These are phyloP conservation scores for Nesogale talazaci DNA, from an alignment of 2,113 vertebrate species.

Conservation along the genomic window DNA sequence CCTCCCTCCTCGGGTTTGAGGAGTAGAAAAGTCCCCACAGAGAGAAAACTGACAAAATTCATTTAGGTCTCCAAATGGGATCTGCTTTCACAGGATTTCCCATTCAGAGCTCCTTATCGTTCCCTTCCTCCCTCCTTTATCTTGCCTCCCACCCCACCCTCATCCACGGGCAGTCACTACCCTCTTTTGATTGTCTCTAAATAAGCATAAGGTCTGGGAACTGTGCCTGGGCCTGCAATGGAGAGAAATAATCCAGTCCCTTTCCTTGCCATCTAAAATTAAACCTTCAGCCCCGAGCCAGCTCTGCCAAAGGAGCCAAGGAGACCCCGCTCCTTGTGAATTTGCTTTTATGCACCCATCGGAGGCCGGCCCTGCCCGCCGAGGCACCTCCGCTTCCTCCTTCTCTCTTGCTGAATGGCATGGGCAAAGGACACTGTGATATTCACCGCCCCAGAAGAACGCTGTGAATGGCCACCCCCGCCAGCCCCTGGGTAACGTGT, in stretches of 20 bases:
- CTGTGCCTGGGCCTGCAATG: background rate
- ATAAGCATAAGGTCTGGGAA: background rate
- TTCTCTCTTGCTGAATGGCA: accelerated
- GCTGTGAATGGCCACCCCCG: accelerated
- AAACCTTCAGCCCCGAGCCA: background rate
- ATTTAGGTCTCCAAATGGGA: background rate
- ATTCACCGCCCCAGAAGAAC: accelerated
- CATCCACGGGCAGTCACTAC: accelerated
- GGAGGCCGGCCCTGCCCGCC: background rate
- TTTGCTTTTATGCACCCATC: background rate
- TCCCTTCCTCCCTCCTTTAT: background rate
- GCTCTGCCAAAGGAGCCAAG: background rate
- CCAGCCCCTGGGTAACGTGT: accelerated
- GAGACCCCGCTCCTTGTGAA: background rate
- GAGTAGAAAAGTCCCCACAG: too few species aligned
- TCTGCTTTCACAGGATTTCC: background rate
- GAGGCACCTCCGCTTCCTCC: background rate
- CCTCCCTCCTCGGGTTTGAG: background rate
- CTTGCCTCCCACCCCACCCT: background rate
- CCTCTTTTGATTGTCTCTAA: background rate
- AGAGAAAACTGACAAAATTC: background rate
- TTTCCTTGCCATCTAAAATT: background rate
- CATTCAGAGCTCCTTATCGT: background rate
- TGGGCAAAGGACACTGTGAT: accelerated
- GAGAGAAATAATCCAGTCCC: background rate